Evolutionary conservation across 2,113 vertebrate species (phyloP), one percentile per base, ranked within the genome.

Genomic region (Anser cygnoides): DNA sequence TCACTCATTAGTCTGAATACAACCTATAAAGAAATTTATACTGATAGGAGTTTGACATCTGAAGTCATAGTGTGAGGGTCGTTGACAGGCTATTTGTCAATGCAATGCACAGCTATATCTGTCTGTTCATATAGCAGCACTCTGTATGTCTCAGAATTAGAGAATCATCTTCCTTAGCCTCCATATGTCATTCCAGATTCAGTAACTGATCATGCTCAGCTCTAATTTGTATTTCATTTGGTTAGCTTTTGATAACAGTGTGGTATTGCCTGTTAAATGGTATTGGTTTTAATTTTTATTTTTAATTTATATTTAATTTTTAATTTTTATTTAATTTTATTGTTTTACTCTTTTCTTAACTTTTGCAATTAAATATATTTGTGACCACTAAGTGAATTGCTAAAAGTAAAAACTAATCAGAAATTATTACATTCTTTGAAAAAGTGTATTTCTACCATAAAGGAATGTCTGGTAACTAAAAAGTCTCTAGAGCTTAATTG

Each of bases 351-450:
- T 25, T 66, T n/a, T 18, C 29, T 43, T 65, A 52, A 19, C 58
- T 50, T 85, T 83, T 76, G 74, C 75, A 95, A 94, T 73, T 37
- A 91, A 85, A 90, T 66, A 28, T 58, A 61, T 35, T 90, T 55
- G 63, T 59, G 52, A 78, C 22, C 6, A 2, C 67, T 63, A 80
- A 95, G 79, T 67, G 21, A 95, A 88, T 77, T 66, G 43, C 58
- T 85, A 67, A 63, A 88, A 88, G 50, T 80, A 66, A 93, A 94
- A 94, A 52, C 20, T 41, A 72, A 83, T 65, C 52, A 90, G 52
- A 82, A 96, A 89, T 43, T 84, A 86, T 81, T 74, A 43, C 65
- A 52, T 58, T 88, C 57, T 57, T 71, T 75, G 79, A 72, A 88
- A 86, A 96, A 79, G 11, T 13, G 37, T 86, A 21, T 13, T 95